phyloP scores from a whole-genome alignment of 2,113 vertebrate genomes.

The Malaclemys terrapin region DNA sequence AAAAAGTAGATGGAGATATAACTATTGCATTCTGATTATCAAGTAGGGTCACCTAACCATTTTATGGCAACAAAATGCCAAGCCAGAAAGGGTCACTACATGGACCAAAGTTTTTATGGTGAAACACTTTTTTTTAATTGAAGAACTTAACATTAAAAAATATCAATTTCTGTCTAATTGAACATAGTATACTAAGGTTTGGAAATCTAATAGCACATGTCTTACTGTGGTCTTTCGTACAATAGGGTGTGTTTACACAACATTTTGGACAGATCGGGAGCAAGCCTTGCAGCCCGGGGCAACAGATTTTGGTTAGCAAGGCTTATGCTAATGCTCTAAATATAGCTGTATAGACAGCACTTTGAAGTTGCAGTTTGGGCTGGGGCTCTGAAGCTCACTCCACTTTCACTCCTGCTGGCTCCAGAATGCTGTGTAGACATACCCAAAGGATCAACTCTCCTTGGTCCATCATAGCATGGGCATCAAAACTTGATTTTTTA shows the following conservation, averaged over 20 bases:
- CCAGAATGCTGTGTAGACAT: no score
- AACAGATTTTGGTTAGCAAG: no score
- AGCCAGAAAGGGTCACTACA: background rate
- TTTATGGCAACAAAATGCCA: background rate
- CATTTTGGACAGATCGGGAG: no score
- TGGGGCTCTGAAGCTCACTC: no score
- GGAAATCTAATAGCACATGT: background rate
- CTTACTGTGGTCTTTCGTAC: background rate
- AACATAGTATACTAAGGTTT: background rate
- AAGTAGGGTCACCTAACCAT: background rate
- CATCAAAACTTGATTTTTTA: slow-evolving; percentile 2
- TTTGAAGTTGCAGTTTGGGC: no score
- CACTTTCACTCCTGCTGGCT: no score
- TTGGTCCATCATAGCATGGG: background rate
- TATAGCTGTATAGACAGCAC: no score
- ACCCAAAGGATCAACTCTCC: background rate
- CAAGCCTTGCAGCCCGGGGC: no score
- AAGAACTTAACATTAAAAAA: background rate
- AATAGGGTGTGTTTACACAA: no score
- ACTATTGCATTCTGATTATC: background rate
- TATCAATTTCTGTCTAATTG: background rate
- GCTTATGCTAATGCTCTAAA: no score
- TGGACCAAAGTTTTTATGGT: background rate
- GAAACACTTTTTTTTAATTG: background rate
- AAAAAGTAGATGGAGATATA: background rate